A percentile compares a stretch with the other conserved stretches of the same genome.
Evolutionary conservation across 2,888 invertebrate species (phyloP).

Genomic region (Furcula furcula): DNA sequence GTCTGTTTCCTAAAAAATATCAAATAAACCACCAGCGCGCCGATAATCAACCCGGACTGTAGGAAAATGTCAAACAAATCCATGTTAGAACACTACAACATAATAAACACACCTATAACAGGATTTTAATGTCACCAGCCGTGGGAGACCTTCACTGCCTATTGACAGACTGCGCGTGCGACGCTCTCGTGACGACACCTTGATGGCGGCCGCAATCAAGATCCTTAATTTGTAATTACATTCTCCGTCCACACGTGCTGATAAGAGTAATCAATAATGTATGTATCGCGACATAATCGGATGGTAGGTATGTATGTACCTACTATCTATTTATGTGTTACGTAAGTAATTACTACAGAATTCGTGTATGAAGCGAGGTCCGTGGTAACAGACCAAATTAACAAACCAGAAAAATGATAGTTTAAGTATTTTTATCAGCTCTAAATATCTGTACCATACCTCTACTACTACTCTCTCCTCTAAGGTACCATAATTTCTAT

Average conservation of each 20-base stretch:
- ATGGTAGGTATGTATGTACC: too few species aligned
- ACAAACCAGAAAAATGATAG: too few species aligned
- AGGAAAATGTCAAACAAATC: conserved; percentile 59
- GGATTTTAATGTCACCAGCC: conserved; percentile 15
- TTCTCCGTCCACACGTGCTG: background rate
- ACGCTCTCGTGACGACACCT: background rate
- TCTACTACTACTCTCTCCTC: too few species aligned
- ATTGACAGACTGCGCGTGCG: background rate
- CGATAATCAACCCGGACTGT: conserved; percentile 56
- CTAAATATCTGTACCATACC: too few species aligned
- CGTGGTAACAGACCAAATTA: too few species aligned
- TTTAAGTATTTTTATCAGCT: too few species aligned
- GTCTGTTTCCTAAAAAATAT: conserved; percentile 49
- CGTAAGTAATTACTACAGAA: too few species aligned
- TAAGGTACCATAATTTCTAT: too few species aligned
- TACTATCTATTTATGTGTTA: too few species aligned
- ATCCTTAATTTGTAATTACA: background rate
- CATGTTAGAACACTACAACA: conserved; percentile 33
- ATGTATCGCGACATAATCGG: background rate
- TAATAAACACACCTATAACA: conserved; percentile 5
- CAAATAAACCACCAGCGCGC: conserved; percentile 55
- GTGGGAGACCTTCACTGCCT: background rate
- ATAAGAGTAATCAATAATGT: background rate
- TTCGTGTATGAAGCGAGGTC: too few species aligned
- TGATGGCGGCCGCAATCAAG: background rate